Percentiles rank a stretch among this genome's conserved stretches.
Conservation (phyloP, 1,140 invertebrate species). For the Lerema accius region DNA sequence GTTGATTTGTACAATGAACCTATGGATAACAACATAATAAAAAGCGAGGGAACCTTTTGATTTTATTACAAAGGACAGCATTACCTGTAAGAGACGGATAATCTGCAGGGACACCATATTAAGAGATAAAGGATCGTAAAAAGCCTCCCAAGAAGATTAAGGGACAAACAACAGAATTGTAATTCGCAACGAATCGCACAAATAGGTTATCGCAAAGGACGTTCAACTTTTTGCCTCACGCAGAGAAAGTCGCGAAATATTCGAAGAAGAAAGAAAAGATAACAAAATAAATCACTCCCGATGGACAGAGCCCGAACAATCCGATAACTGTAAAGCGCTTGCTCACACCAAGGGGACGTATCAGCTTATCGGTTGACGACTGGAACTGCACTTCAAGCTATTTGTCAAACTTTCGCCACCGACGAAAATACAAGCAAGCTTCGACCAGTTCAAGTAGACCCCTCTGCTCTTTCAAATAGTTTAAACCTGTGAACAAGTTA, state of each 20-base stretch:
- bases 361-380: constrained; percentile 56
- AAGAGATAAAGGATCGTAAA: neutral
- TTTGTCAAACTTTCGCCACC: constrained; percentile 60
- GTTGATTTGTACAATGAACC: too few relatives aligned
- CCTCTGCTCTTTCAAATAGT: neutral
- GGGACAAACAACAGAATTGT: constrained; percentile 10
- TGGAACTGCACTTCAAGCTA: constrained; percentile 53
- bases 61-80: neutral
- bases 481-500: neutral
- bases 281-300: constrained; percentile 26
- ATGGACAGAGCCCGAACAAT: constrained; percentile 20
- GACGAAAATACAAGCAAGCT: constrained; percentile 50
- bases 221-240: constrained; percentile 4
- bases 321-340: constrained; percentile 40
- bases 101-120: neutral
- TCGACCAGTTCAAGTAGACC: constrained; percentile 37
- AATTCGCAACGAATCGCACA: constrained; percentile 4
- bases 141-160: neutral
- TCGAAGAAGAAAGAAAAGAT: constrained; percentile 18
- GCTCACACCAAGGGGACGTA: constrained; percentile 44
- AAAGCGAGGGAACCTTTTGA: too few relatives aligned
- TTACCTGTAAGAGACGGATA: neutral
- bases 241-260: constrained; percentile 21
- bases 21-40: too few relatives aligned
- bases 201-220: constrained; percentile 6